Evolutionary conservation across 2,797 vertebrate genomes (phyloP), one percentile per base, ranked within the genome.

Genomic region (Anniella stebbinsi): DNA sequence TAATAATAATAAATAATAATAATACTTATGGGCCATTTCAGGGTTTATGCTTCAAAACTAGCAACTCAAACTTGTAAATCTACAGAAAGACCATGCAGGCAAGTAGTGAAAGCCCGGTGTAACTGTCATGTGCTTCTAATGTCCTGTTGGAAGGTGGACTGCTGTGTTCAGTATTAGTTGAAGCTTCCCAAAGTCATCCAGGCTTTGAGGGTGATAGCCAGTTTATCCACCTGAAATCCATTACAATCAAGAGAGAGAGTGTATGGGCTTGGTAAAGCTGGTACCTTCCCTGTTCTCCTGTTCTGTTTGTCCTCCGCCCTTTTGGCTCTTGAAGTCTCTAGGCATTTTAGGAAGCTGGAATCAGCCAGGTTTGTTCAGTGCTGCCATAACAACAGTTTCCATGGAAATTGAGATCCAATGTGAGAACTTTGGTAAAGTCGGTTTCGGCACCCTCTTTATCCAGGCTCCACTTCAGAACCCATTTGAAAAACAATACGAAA

Each of bases 311-410:
- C 93, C 92, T 88, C 70, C 91, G 92, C 92, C 93, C 72, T 70
- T 87, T 92, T 3, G 17, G 83, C 93, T 96, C 92, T 92, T 76
- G 48, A 92, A 69, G 2, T 93, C 95, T 2, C 94, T 90, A 93
- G 95, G 95, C 11, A 94, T 94, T 30, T 92, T 87, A 93, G 95
- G 93, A 96, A 95, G 93, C 95, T 92, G 93, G 94, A 95, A 93
- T 94, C 93, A 94, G 86, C 89, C 66, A 41, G 80, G 33, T 94
- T 8, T 1, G 87, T 72, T 92, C 69, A 66, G 57, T 1, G 95
- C 95, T 96, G 90, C 93, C 93, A 96, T 96, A 95, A 96, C 96
- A 96, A 96, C 96, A 91, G 93, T 96, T 94, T 78, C 96, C 95
- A 95, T 96, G 95, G 95, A 91, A 33, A 95, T 95, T 88, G 92